Evolutionary conservation across 2,113 vertebrate species (phyloP).

Genomic region (Halichoeres trimaculatus): DNA sequence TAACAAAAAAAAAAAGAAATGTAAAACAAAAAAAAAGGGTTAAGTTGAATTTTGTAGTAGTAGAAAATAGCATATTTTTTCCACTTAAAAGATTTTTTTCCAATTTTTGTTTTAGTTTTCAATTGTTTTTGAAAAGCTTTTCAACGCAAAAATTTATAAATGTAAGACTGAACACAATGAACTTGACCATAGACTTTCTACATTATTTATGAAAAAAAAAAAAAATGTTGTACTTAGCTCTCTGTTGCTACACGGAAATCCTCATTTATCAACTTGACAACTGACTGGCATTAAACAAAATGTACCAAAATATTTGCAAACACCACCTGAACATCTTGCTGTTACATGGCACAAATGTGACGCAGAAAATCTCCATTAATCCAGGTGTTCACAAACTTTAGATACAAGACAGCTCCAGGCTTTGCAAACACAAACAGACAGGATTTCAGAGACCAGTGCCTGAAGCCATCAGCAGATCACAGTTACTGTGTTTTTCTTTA

Average conservation of each 20-base stretch:
- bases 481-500: too few species aligned
- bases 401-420: slow-evolving; percentile 13
- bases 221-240: neutral
- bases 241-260: slow-evolving; percentile 6
- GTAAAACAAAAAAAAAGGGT: too few species aligned
- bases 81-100: too few species aligned
- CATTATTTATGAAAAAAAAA: too few species aligned
- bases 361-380: neutral
- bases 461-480: too few species aligned
- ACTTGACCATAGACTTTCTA: too few species aligned
- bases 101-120: too few species aligned
- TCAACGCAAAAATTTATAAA: too few species aligned
- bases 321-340: neutral
- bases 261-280: neutral
- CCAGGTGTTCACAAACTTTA: slow-evolving; percentile 14
- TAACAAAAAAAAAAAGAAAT: neutral
- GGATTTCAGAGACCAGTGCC: slow-evolving; percentile 1
- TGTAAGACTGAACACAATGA: too few species aligned
- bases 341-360: slow-evolving; percentile 14
- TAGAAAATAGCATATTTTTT: too few species aligned
- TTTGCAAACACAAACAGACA: slow-evolving; percentile 33
- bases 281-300: neutral
- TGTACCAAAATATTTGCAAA: slow-evolving; percentile 34
- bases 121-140: too few species aligned
- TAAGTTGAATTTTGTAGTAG: too few species aligned